phyloP scores from a whole-genome alignment of 2,888 invertebrate species.

The Chloromyia formosa region DNA sequence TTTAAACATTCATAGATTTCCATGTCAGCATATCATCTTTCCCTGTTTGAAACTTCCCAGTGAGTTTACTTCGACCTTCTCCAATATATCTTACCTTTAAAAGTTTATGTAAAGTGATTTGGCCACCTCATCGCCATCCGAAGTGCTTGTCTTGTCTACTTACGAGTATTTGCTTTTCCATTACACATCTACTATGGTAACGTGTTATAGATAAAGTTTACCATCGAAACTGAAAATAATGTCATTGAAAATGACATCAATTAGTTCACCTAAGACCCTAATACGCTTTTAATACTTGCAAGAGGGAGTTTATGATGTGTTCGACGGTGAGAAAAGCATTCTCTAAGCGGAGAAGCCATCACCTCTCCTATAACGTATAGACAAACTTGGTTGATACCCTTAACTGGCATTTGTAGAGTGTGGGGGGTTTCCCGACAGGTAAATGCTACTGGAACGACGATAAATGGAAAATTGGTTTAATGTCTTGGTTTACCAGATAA shows the following conservation, averaged over 20 bases:
- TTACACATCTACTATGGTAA: not conserved
- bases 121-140: no score
- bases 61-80: no score
- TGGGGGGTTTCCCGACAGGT: not conserved
- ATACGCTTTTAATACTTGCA: slow-evolving; percentile 19
- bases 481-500: slow-evolving; percentile 37
- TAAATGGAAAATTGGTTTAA: slow-evolving; percentile 39
- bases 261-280: slow-evolving; percentile 35
- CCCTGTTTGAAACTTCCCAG: no score
- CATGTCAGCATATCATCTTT: no score
- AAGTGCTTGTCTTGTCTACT: no score
- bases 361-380: not conserved
- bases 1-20: no score
- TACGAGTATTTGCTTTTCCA: not conserved
- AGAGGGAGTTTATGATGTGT: slow-evolving; percentile 25
- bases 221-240: slow-evolving; percentile 30
- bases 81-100: no score
- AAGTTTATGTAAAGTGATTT: no score
- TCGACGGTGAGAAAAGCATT: slow-evolving; percentile 18
- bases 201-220: slow-evolving; percentile 19
- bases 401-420: not conserved
- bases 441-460: slow-evolving; percentile 3
- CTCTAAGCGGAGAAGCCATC: slow-evolving; percentile 1
- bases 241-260: slow-evolving; percentile 27
- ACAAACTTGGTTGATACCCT: not conserved